Percentiles rank a stretch among this genome's conserved stretches.
Evolutionary conservation across 1,140 invertebrate genomes (phyloP).

Genomic region (Polypedilum pembai): DNA sequence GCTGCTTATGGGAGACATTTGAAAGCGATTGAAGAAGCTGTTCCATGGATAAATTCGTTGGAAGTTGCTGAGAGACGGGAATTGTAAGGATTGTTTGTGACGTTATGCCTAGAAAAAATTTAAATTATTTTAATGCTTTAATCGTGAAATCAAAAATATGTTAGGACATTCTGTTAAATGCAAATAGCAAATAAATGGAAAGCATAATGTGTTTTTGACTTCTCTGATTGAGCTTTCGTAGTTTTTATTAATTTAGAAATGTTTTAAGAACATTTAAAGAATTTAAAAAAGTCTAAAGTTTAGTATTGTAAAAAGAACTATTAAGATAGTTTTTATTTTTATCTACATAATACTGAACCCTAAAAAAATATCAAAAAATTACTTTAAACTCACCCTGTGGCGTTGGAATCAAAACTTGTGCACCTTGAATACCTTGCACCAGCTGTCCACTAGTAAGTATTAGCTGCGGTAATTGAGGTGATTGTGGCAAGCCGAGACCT

Average conservation of each 20-base stretch:
- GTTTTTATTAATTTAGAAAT: background rate
- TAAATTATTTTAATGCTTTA: too few species aligned
- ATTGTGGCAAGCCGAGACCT: conserved; percentile 44
- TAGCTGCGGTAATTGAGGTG: conserved; percentile 77
- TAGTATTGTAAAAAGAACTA: too few species aligned
- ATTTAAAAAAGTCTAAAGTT: background rate
- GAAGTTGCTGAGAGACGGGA: conserved; percentile 77
- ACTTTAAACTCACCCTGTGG: conserved; percentile 66
- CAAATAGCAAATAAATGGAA: too few species aligned
- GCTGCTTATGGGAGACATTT: conserved; percentile 34
- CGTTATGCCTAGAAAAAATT: conserved; percentile 63
- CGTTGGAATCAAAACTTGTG: conserved; percentile 86
- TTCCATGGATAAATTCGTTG: conserved; percentile 47
- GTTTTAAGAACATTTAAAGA: background rate
- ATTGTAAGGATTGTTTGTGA: conserved; percentile 91
- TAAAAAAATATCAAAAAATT: too few species aligned
- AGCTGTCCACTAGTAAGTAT: conserved; percentile 85
- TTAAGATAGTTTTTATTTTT: too few species aligned
- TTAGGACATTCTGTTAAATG: too few species aligned
- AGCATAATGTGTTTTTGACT: too few species aligned
- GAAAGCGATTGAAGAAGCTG: conserved; percentile 41
- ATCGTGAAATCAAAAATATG: too few species aligned
- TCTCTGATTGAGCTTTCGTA: too few species aligned
- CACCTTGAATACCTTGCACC: conserved; percentile 84
- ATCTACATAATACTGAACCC: too few species aligned